Evolutionary conservation across 1,140 invertebrate species (phyloP), one percentile per base, ranked within the genome.

Genomic region (Drosophila triauraria): DNA sequence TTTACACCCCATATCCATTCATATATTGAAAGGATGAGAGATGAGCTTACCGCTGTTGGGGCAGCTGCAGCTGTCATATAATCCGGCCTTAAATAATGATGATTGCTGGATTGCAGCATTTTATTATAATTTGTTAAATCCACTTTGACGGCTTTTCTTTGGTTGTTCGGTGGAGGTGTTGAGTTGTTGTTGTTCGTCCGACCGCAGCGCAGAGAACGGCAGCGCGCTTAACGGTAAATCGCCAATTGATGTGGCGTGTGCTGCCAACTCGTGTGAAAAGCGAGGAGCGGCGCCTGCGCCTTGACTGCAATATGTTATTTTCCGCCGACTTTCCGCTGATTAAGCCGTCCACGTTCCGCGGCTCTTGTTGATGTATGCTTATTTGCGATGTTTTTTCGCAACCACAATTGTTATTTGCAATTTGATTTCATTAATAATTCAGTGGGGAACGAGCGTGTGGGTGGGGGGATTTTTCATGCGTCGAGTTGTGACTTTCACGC

Each of bases 81-180:
- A 94, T 98, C 97, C 95, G 97, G 97, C 93, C 97, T 95, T 91
- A 98, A 94, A 93, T 98, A 98, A 94, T 98, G 97, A 75, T 95
- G 97, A 77, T 95, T 94, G 91, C 95, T 96, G 86, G 96, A 96
- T 91, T 96, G 97, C 94, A 97, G 95, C 96, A 97, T 97, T 82
- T 94, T 95, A 77, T 91, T 92, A 78, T 92, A 92, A 80, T 92
- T 92, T 85, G 91, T 91, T 92, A 92, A 92, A 92, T 92, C 91
- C 91, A 92, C 91, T 92, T 92, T 92, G 91, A 92, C 51, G 91
- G 86, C 88, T 91, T 83, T 80, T 91, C 75, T 80, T 91, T 84
- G 75, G 76, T 78, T 48, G 75, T 86, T 63, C 51, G 72, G 63
- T 75, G 59, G 64, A 67, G 65, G 76, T 77, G 77, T 76, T 69